These are phyloP conservation scores for Troides helena DNA, from an alignment of 2,888 invertebrate genomes.

Conservation along the genomic window DNA sequence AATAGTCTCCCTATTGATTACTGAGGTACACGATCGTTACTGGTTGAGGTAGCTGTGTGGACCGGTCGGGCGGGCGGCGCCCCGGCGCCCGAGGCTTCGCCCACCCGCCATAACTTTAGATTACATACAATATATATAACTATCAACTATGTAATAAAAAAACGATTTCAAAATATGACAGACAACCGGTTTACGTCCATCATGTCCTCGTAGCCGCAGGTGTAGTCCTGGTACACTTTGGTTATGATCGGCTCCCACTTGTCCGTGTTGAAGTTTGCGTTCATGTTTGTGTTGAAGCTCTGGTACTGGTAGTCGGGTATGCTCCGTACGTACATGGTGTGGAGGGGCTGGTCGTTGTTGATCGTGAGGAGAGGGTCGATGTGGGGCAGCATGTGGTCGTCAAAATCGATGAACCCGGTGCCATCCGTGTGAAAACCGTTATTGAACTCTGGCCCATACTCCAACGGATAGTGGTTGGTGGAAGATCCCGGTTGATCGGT, in stretches of 20 bases:
- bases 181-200: constrained; percentile 43
- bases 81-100: not conserved
- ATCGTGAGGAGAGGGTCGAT: constrained; percentile 66
- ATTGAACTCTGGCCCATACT: constrained; percentile 65
- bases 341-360: constrained; percentile 28
- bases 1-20: constrained; percentile 68
- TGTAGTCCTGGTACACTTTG: constrained; percentile 46
- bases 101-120: constrained; percentile 38
- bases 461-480: constrained; percentile 39
- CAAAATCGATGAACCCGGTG: constrained; percentile 46
- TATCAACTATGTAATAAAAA: constrained; percentile 37
- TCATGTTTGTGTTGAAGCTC: not conserved
- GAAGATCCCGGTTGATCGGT: constrained; percentile 28
- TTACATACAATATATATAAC: constrained; percentile 36
- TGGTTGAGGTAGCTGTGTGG: constrained; percentile 65
- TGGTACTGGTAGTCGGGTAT: constrained; percentile 6
- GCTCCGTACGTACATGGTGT: constrained; percentile 14
- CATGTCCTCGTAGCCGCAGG: constrained; percentile 43
- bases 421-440: constrained; percentile 31
- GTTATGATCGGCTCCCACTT: constrained; percentile 55
- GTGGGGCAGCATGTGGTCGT: constrained; percentile 62
- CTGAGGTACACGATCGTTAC: constrained; percentile 72
- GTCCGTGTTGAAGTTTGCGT: constrained; percentile 12
- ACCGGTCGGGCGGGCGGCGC: constrained; percentile 30
- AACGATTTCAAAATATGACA: constrained; percentile 47